Percentiles rank a stretch among this genome's conserved stretches.
Conservation (phyloP, 2,797 vertebrate species). For the Premnoplex brunnescens region DNA sequence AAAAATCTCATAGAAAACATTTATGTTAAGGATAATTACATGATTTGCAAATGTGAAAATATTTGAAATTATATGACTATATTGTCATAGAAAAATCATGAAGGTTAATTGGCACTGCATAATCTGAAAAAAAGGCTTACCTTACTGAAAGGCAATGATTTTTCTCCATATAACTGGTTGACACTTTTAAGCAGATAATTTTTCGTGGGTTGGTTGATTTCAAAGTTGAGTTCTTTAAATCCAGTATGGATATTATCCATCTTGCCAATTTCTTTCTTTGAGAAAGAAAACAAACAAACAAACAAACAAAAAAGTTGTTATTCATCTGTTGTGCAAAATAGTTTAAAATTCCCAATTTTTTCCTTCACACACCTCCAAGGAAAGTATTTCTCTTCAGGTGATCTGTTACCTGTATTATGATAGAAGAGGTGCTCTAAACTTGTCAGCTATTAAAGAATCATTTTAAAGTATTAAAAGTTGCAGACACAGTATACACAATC, state of each 20-base stretch:
- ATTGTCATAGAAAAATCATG: neutral
- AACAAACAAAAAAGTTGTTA: neutral
- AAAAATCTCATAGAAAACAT: neutral
- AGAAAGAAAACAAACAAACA: neutral
- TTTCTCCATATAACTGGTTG: constrained; percentile 75
- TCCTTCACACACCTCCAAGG: neutral
- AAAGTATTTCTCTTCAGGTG: neutral
- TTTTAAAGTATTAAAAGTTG: neutral
- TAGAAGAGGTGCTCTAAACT: neutral
- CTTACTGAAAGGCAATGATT: constrained; percentile 65
- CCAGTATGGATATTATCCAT: constrained; percentile 26
- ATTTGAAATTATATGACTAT: neutral
- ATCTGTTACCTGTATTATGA: neutral
- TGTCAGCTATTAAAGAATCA: neutral
- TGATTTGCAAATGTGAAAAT: neutral
- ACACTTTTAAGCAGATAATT: constrained; percentile 66
- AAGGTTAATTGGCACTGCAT: neutral
- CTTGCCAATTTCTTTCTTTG: constrained; percentile 58
- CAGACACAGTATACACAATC: neutral
- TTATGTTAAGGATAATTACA: neutral
- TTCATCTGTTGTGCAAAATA: neutral
- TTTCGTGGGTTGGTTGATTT: constrained; percentile 58
- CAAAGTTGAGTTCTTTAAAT: constrained; percentile 65
- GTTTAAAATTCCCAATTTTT: neutral
- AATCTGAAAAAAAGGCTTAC: neutral